Base-by-base conservation (phyloP, 1,140 invertebrate genomes). In the Drosophila equinoxialis region DNA sequence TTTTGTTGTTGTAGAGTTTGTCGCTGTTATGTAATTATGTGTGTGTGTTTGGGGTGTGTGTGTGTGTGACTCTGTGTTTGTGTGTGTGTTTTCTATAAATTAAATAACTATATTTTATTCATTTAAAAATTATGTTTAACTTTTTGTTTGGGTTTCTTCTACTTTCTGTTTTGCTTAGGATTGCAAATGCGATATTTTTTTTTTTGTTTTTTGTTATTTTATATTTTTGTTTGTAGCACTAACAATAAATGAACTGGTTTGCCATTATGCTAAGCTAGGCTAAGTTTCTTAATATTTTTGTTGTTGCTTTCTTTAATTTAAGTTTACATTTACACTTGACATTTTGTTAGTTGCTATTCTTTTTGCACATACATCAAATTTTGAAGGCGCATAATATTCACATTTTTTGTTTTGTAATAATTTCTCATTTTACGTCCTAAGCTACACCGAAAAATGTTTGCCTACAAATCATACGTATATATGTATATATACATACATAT, bases 381-480 rank as follows among this genome's bases (percentile, higher is more conserved):
- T 84, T 90, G 77, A 92, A 92, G 89, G 91, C 91, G 91, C 91
- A 90, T 92, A 85, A 81, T 91, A 91, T 91, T 90, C 87, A 91
- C 90, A 91, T 82, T 90, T 71, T 79, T 5, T 77, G 23, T 74
- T 68, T 66, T 68, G 20, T 59, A 63, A 23, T 51, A 51, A 51
- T 51, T 51, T 51, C 45, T 51, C 45, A 23, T 60, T 82, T 78
- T 81, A 51, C 65, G 67, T 86, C 79, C 79, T 86, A 85, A 72
- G 62, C 72, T 87, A 84, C 74, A 79, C 66, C 70, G 20, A 68
- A 65, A 67, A 51, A 51, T 51, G 4, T 68, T 80, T 71, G 45
- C 63, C 75, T 73, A 83, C 77, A 87, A 77, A 68, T 70, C 62
- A 83, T 51, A 83, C 14, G 14, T 45, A 45, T 14, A 17, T 14